A percentile compares a stretch with the other conserved stretches of the same genome.
Evolutionary conservation across 64 coral and sea anemone species (phyloP).

Genomic region (Trachythela sp.): DNA sequence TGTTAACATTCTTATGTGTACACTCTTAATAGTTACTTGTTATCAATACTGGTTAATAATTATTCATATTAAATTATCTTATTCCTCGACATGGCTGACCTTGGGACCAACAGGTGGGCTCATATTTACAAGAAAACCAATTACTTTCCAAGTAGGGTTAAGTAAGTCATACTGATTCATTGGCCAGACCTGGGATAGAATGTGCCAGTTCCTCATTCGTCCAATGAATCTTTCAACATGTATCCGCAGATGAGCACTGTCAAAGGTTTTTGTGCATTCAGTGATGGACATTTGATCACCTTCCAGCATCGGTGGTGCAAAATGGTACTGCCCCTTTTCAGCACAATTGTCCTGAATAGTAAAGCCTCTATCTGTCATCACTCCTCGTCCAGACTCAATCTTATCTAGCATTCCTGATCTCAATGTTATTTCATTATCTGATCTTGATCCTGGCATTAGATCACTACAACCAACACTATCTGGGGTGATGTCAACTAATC

Average conservation of each 20-base stretch:
- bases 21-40: neutral
- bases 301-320: neutral
- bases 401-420: neutral
- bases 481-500: constrained; percentile 31
- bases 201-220: constrained; percentile 42
- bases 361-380: constrained; percentile 47
- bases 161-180: constrained; percentile 9
- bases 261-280: constrained; percentile 28
- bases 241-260: constrained; percentile 33
- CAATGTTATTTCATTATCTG: constrained; percentile 39
- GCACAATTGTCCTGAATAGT: constrained; percentile 34
- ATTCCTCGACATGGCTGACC: neutral
- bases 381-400: constrained; percentile 26
- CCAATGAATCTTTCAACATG: constrained; percentile 31
- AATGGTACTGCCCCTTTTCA: constrained; percentile 10
- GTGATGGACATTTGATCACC: neutral
- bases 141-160: neutral
- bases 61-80: neutral
- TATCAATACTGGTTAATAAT: neutral
- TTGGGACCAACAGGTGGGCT: neutral
- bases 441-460: constrained; percentile 54
- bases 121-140: constrained; percentile 4
- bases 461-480: constrained; percentile 51
- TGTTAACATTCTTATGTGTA: neutral
- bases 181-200: constrained; percentile 26